These are phyloP conservation scores for Thrips palmi DNA, from an alignment of 1,140 invertebrate species.

Conservation along the genomic window DNA sequence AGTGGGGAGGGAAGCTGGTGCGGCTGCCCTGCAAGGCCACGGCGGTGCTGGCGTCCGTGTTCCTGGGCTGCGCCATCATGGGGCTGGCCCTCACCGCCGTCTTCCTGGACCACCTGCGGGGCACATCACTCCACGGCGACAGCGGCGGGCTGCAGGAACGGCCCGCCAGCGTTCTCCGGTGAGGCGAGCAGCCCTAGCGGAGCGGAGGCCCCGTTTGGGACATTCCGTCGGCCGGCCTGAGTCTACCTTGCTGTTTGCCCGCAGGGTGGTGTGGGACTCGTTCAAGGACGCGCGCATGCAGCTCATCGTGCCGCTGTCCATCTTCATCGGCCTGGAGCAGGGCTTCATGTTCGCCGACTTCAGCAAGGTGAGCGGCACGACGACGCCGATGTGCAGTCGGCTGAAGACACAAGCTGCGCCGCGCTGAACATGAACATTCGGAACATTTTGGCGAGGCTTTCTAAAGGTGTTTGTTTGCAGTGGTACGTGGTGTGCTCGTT, in stretches of 20 bases:
- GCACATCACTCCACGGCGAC: too few relatives aligned
- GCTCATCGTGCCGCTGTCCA: conserved; percentile 38
- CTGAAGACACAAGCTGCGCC: too few relatives aligned
- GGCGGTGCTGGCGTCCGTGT: conserved; percentile 28
- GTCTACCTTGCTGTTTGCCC: background rate
- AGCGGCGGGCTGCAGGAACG: too few relatives aligned
- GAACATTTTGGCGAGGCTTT: too few relatives aligned
- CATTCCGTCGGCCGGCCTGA: too few relatives aligned
- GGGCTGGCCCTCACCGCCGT: conserved; percentile 30
- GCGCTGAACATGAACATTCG: too few relatives aligned
- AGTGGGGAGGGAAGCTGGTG: too few relatives aligned
- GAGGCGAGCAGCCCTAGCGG: background rate
- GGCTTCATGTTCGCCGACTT: conserved; percentile 54
- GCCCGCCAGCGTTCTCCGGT: too few relatives aligned
- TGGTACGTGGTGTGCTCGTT: conserved; percentile 42
- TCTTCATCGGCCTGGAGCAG: conserved; percentile 53
- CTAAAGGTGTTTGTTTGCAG: too few relatives aligned
- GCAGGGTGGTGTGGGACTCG: conserved; percentile 18
- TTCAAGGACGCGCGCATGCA: conserved; percentile 33
- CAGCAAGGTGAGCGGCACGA: conserved; percentile 40
- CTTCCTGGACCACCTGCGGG: conserved; percentile 28
- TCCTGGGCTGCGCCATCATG: conserved; percentile 30
- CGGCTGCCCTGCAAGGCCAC: conserved; percentile 24
- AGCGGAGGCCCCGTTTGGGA: too few relatives aligned
- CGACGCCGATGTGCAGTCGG: too few relatives aligned